phyloP scores from a whole-genome alignment of 2,113 vertebrate genomes.

The Phaethon lepturus region DNA sequence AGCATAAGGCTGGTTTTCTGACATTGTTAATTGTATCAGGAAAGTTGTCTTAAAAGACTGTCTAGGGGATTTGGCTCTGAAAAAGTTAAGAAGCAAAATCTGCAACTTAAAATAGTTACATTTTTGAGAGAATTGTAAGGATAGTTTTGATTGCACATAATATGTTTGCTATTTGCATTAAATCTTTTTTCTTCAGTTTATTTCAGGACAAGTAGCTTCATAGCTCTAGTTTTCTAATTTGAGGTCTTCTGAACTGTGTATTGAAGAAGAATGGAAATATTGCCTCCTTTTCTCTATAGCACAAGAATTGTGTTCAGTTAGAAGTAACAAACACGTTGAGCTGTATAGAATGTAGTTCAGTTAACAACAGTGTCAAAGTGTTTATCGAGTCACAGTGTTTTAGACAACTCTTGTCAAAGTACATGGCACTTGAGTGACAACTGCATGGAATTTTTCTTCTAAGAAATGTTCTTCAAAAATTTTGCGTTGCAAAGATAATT shows the following conservation, averaged over 20 bases:
- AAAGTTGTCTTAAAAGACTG: background rate
- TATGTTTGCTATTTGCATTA: background rate
- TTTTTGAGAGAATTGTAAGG: background rate
- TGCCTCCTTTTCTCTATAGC: background rate
- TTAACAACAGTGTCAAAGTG: background rate
- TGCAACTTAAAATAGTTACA: background rate
- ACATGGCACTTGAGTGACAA: background rate
- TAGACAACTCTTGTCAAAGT: background rate
- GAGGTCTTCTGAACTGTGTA: background rate
- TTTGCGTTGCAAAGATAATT: background rate
- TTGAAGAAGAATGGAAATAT: background rate
- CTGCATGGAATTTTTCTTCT: background rate
- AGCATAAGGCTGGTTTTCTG: background rate
- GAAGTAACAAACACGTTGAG: background rate
- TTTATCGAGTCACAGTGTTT: background rate
- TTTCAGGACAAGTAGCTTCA: background rate
- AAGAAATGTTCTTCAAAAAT: background rate
- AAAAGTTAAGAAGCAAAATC: background rate
- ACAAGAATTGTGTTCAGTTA: background rate
- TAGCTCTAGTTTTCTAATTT: background rate
- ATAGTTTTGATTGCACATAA: background rate
- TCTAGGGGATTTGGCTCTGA: background rate
- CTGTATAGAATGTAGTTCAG: background rate
- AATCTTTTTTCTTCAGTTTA: background rate
- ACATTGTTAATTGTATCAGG: background rate